These are phyloP conservation scores for Bufo bufo DNA, from an alignment of 2,113 vertebrate genomes.

Conservation along the genomic window DNA sequence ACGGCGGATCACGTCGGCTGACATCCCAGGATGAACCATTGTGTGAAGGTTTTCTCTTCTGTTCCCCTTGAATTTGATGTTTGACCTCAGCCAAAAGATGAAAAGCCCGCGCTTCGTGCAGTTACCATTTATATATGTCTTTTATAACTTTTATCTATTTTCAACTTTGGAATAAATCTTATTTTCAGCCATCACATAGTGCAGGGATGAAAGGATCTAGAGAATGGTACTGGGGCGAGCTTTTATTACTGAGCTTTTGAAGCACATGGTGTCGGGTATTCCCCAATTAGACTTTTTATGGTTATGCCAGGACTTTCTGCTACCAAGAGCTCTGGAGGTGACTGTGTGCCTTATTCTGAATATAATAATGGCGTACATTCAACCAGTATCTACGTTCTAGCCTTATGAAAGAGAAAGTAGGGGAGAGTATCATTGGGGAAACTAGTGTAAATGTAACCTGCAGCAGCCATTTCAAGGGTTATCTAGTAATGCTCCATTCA, in stretches of 20 bases:
- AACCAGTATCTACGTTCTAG: background rate
- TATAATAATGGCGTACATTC: background rate
- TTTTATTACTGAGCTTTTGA: constrained; percentile 2
- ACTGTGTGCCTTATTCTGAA: background rate
- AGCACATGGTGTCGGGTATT: background rate
- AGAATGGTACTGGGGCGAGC: background rate
- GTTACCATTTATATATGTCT: constrained; percentile 1
- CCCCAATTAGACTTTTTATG: background rate
- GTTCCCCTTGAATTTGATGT: constrained; percentile 27
- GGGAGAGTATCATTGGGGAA: background rate
- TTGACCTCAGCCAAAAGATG: constrained; percentile 22
- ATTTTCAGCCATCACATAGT: background rate
- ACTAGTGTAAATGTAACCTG: background rate
- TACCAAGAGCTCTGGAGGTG: background rate
- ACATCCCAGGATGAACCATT: constrained; percentile 16
- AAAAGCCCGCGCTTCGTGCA: background rate
- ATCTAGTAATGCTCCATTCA: background rate
- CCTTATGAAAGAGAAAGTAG: background rate
- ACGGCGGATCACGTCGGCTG: background rate
- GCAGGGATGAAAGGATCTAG: constrained; percentile 6
- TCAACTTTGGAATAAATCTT: constrained; percentile 17
- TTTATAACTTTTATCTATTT: constrained; percentile 19
- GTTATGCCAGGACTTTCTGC: background rate
- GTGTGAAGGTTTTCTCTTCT: constrained; percentile 20
- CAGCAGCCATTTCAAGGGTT: background rate